Percentiles rank a stretch among this genome's conserved stretches.
Evolutionary conservation across 2,888 invertebrate species (phyloP).

Genomic region (Dicranocentrus wangi): DNA sequence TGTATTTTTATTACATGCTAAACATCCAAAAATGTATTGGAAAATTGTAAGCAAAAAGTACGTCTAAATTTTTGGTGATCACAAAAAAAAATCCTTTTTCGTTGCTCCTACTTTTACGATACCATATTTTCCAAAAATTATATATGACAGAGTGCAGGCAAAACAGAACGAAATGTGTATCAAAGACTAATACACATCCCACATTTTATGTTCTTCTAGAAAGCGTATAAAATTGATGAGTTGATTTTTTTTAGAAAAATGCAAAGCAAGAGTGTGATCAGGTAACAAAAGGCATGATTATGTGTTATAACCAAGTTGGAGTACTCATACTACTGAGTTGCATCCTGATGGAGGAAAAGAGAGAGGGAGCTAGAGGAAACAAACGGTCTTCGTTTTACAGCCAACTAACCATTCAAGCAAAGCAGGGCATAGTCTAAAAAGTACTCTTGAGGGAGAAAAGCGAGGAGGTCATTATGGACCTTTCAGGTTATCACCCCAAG

Average conservation of each 20-base stretch:
- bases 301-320: background rate
- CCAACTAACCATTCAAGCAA: background rate
- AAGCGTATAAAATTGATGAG: slow-evolving; percentile 9
- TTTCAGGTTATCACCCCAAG: slow-evolving; percentile 55
- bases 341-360: no score
- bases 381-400: background rate
- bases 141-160: background rate
- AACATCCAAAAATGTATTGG: background rate
- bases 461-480: slow-evolving; percentile 41
- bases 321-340: no score
- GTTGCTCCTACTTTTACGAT: slow-evolving; percentile 3
- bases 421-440: background rate
- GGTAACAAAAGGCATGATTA: slow-evolving; percentile 1
- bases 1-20: slow-evolving; percentile 52
- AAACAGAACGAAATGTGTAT: background rate
- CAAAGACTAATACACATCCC: background rate
- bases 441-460: slow-evolving; percentile 18
- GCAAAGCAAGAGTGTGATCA: background rate
- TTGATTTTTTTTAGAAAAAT: slow-evolving; percentile 5
- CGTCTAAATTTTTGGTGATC: no score
- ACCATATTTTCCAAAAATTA: background rate
- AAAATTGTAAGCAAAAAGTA: no score
- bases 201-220: background rate
- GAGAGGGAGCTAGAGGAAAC: background rate
- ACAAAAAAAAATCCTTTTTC: background rate